Conservation (phyloP, 2,113 vertebrate genomes). For the Thamnophis sirtalis region DNA sequence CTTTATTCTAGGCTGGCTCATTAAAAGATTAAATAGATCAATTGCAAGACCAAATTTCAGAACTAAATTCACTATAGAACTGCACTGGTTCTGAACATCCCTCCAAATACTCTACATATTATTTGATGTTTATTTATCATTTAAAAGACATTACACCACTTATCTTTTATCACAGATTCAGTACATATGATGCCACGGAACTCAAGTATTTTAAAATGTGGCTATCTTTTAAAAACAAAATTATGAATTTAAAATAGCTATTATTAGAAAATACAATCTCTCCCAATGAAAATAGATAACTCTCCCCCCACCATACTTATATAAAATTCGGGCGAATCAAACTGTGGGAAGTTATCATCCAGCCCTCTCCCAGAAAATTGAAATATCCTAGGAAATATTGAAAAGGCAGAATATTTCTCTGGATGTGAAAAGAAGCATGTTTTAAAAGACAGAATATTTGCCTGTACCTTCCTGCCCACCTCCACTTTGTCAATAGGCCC, state of each 20-base stretch:
- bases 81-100: not conserved
- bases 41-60: not conserved
- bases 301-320: not conserved
- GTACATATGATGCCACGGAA: not conserved
- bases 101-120: not conserved
- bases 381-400: too few species aligned
- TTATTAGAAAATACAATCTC: not conserved
- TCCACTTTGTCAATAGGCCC: too few species aligned
- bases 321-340: not conserved
- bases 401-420: too few species aligned
- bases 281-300: not conserved
- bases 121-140: not conserved
- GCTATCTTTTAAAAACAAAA: not conserved
- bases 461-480: too few species aligned
- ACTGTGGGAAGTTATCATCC: too few species aligned
- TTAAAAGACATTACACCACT: not conserved
- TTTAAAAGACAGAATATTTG: too few species aligned
- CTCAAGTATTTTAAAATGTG: not conserved
- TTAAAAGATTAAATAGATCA: not conserved
- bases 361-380: too few species aligned
- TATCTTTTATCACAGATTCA: conserved; percentile 13
- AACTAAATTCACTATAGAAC: not conserved
- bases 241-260: not conserved
- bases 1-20: not conserved
- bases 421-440: too few species aligned